Percentiles rank a stretch among this genome's conserved stretches.
These are phyloP conservation scores for Tupiocoris notatus DNA, from an alignment of 2,888 invertebrate genomes.

Conservation along the genomic window DNA sequence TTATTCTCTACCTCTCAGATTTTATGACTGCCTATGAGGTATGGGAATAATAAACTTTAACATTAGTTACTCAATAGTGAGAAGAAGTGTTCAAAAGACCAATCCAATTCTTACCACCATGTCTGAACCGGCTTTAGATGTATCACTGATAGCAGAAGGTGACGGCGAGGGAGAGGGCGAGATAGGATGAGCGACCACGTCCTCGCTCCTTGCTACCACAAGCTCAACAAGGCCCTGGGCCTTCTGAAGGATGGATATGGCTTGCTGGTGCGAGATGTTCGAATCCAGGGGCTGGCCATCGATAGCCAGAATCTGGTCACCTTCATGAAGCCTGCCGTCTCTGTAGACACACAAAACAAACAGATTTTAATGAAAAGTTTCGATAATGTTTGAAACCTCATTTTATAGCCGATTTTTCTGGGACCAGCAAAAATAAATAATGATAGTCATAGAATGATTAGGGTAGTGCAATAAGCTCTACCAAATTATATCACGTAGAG, in stretches of 20 bases:
- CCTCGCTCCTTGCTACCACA: slow-evolving; percentile 60
- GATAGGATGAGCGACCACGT: slow-evolving; percentile 43
- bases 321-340: slow-evolving; percentile 69
- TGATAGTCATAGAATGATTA: too few relatives aligned
- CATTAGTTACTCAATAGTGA: neutral
- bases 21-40: too few relatives aligned
- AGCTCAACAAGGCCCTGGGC: slow-evolving; percentile 69
- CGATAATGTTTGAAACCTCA: too few relatives aligned
- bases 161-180: slow-evolving; percentile 53
- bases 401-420: too few relatives aligned
- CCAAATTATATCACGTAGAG: too few relatives aligned
- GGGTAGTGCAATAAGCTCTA: too few relatives aligned
- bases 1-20: too few relatives aligned
- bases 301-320: slow-evolving; percentile 80
- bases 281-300: slow-evolving; percentile 76
- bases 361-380: too few relatives aligned
- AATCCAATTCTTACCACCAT: slow-evolving; percentile 62
- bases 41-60: too few relatives aligned
- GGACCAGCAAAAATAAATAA: too few relatives aligned
- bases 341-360: slow-evolving; percentile 54
- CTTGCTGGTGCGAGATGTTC: slow-evolving; percentile 81
- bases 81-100: neutral
- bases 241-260: slow-evolving; percentile 71
- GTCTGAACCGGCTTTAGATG: slow-evolving; percentile 66
- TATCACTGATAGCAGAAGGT: slow-evolving; percentile 67